phyloP scores from a whole-genome alignment of 2,888 invertebrate genomes.

The Troides aeacus region DNA sequence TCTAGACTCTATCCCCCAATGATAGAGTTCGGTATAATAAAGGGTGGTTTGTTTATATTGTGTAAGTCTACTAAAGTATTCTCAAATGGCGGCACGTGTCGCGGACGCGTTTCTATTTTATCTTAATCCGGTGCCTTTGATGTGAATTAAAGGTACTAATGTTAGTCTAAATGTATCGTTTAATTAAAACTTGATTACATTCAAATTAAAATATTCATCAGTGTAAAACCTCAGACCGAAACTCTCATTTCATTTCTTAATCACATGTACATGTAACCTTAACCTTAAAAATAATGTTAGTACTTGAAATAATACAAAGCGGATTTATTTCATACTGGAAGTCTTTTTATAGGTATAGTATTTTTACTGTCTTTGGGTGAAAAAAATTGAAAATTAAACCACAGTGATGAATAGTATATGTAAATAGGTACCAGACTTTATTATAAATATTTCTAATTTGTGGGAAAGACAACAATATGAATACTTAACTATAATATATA shows the following conservation, averaged over 20 bases:
- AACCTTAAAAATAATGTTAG: too few species aligned
- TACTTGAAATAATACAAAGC: too few species aligned
- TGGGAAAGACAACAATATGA: too few species aligned
- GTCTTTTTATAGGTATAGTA: too few species aligned
- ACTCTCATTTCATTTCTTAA: slow-evolving; percentile 1
- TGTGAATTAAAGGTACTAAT: slow-evolving; percentile 58
- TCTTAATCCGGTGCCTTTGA: slow-evolving; percentile 72
- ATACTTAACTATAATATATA: too few species aligned
- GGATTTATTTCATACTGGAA: too few species aligned
- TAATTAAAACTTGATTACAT: slow-evolving; percentile 77
- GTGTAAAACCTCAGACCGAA: neutral
- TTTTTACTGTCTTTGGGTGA: too few species aligned
- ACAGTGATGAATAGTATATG: too few species aligned
- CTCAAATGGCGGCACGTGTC: slow-evolving; percentile 70
- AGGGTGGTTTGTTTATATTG: slow-evolving; percentile 26
- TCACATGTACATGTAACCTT: neutral
- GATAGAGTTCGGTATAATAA: slow-evolving; percentile 3
- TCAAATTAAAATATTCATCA: slow-evolving; percentile 57
- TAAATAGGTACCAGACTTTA: too few species aligned
- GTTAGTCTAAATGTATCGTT: slow-evolving; percentile 72
- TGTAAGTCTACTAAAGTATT: slow-evolving; percentile 46
- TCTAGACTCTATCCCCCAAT: slow-evolving; percentile 33
- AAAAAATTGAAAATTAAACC: too few species aligned
- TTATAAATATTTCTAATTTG: too few species aligned
- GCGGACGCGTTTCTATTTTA: slow-evolving; percentile 72